Evolutionary conservation across 2,888 invertebrate species (phyloP).

Genomic region (Suillia variegata): DNA sequence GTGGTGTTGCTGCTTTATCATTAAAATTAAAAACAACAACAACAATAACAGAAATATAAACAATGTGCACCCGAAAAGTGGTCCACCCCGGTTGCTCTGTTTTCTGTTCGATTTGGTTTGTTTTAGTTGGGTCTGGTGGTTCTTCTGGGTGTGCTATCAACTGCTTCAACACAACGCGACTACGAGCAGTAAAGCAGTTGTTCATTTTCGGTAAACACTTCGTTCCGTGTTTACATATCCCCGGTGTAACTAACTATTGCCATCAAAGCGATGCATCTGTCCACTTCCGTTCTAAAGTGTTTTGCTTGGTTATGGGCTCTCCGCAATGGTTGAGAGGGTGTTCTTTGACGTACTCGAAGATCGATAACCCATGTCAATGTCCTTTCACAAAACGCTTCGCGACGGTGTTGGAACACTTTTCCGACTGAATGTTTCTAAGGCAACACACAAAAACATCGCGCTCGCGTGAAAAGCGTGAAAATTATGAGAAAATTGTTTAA

Average conservation of each 20-base stretch:
- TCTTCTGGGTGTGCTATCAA: neutral
- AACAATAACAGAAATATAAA: too few relatives aligned
- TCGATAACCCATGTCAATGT: slow-evolving; percentile 46
- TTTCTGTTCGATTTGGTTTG: too few relatives aligned
- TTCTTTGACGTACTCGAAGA: slow-evolving; percentile 10
- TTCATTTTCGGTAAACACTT: slow-evolving; percentile 19
- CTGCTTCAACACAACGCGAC: too few relatives aligned
- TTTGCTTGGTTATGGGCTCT: neutral
- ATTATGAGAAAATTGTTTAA: slow-evolving; percentile 26
- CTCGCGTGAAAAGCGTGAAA: slow-evolving; percentile 26
- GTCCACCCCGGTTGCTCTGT: slow-evolving; percentile 11
- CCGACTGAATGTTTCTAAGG: neutral
- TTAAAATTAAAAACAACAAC: slow-evolving; percentile 28
- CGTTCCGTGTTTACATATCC: slow-evolving; percentile 1
- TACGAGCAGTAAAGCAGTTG: too few relatives aligned
- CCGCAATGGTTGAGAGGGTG: too few relatives aligned
- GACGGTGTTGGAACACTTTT: neutral
- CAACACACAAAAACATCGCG: too few relatives aligned
- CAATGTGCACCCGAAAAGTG: slow-evolving; percentile 6
- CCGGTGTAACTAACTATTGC: slow-evolving; percentile 37
- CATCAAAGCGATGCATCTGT: slow-evolving; percentile 55
- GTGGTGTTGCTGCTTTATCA: slow-evolving; percentile 34
- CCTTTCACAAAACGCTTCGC: slow-evolving; percentile 37
- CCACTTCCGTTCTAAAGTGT: slow-evolving; percentile 41
- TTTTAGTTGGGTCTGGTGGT: too few relatives aligned